Conservation (phyloP, 2,888 invertebrate species). For the Oeneis ivallda region DNA sequence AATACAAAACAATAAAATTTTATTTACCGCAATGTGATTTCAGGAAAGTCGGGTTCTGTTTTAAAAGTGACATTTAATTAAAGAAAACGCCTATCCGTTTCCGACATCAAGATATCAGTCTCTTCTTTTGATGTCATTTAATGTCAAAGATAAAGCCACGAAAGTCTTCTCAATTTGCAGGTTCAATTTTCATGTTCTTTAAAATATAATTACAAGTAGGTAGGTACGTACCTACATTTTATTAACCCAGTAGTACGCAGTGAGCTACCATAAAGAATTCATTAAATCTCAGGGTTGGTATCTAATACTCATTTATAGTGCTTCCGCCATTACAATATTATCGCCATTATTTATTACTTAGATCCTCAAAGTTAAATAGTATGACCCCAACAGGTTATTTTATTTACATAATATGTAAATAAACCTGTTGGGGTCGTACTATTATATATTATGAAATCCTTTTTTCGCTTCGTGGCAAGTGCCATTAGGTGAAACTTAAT, state of each 20-base stretch:
- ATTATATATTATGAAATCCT: background rate
- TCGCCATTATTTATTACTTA: background rate
- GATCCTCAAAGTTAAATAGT: background rate
- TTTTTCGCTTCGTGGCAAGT: background rate
- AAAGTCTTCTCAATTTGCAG: background rate
- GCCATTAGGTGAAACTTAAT: background rate
- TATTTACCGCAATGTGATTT: background rate
- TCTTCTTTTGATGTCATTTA: constrained; percentile 3
- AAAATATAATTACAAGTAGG: background rate
- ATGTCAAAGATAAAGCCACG: background rate
- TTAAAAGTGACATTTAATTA: constrained; percentile 20
- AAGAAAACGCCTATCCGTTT: constrained; percentile 8
- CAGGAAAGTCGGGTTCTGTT: background rate
- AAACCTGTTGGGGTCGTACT: too few species aligned
- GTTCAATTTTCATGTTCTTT: background rate
- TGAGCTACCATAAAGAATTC: too few species aligned
- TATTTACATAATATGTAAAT: too few species aligned
- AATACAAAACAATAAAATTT: background rate
- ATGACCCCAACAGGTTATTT: constrained; percentile 1
- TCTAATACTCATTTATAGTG: too few species aligned
- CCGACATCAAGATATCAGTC: constrained; percentile 13
- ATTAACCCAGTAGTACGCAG: too few species aligned
- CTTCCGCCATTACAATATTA: too few species aligned
- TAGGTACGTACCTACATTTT: too few species aligned
- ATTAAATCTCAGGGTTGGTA: too few species aligned